phyloP scores from a whole-genome alignment of 2,113 vertebrate genomes.

The Dinomys branickii region DNA sequence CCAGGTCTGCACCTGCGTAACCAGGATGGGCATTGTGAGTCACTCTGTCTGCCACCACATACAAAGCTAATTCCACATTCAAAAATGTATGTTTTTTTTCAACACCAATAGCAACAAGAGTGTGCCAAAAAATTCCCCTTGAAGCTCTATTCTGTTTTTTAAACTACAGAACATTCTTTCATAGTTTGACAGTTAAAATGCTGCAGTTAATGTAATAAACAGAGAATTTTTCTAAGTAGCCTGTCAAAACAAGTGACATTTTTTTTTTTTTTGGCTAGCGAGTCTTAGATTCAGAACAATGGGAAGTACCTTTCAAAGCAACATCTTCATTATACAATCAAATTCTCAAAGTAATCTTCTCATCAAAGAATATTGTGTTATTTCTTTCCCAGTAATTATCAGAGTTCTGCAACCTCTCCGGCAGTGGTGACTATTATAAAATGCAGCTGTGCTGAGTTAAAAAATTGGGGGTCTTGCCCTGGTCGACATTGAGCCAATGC shows the following conservation, averaged over 20 bases:
- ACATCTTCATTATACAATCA: slow-evolving; percentile 91
- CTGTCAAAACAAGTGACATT: slow-evolving; percentile 91
- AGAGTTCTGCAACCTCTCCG: slow-evolving; percentile 83
- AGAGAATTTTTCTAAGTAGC: slow-evolving; percentile 89
- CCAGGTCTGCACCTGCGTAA: slow-evolving; percentile 83
- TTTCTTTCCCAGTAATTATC: slow-evolving; percentile 88
- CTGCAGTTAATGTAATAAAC: slow-evolving; percentile 91
- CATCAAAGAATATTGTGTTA: slow-evolving; percentile 91
- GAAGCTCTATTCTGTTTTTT: slow-evolving; percentile 89
- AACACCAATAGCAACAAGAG: slow-evolving; percentile 87
- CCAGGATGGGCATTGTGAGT: slow-evolving; percentile 77
- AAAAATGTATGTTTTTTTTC: slow-evolving; percentile 81
- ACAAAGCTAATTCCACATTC: slow-evolving; percentile 88
- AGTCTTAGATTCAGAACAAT: slow-evolving; percentile 90
- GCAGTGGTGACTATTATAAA: slow-evolving; percentile 83
- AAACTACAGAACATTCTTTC: slow-evolving; percentile 90
- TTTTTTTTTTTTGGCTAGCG: slow-evolving; percentile 87
- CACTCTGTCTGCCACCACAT: slow-evolving; percentile 82
- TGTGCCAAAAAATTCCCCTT: slow-evolving; percentile 86
- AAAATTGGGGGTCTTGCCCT: slow-evolving; percentile 75
- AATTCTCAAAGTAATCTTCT: slow-evolving; percentile 90
- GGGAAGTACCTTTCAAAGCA: slow-evolving; percentile 91
- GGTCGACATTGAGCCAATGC: slow-evolving; percentile 69
- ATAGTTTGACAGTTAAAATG: slow-evolving; percentile 92
- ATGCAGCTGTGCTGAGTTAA: slow-evolving; percentile 83